Percentiles rank a stretch among this genome's conserved stretches.
phyloP scores from a whole-genome alignment of 2,797 vertebrate genomes.

The Enteromius argenteus region DNA sequence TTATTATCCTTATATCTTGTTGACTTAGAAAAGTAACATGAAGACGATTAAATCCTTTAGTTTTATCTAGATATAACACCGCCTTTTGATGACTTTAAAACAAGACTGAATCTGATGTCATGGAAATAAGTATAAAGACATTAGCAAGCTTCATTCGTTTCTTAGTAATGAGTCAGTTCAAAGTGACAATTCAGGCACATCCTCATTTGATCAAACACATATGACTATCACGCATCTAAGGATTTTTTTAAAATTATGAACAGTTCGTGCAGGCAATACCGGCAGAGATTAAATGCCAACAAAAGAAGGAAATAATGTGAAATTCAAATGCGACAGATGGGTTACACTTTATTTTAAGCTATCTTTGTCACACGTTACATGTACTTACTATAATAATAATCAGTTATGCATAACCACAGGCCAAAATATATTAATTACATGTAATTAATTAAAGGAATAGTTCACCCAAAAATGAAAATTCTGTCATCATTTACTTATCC shows the following conservation, averaged over 20 bases:
- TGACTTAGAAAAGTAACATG: constrained; percentile 20
- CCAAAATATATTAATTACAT: neutral
- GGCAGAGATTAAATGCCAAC: neutral
- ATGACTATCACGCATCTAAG: neutral
- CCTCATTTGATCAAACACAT: neutral
- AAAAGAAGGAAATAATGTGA: neutral
- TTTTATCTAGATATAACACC: constrained; percentile 21
- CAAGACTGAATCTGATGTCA: neutral
- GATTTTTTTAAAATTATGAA: neutral
- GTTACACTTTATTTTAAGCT: neutral
- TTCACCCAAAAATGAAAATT: no score
- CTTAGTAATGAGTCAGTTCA: neutral
- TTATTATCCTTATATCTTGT: constrained; percentile 32
- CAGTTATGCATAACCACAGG: neutral
- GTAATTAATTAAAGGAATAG: no score
- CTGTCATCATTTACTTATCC: no score
- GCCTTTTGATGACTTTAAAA: neutral
- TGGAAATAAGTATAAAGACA: neutral
- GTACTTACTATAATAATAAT: neutral
- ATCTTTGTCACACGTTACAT: neutral
- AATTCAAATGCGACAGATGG: no score
- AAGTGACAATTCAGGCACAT: neutral
- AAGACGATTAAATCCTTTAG: constrained; percentile 5
- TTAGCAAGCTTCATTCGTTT: neutral
- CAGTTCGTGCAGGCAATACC: neutral